These are phyloP conservation scores for Cryptotermes secundus DNA, from an alignment of 1,140 invertebrate species.

Conservation along the genomic window DNA sequence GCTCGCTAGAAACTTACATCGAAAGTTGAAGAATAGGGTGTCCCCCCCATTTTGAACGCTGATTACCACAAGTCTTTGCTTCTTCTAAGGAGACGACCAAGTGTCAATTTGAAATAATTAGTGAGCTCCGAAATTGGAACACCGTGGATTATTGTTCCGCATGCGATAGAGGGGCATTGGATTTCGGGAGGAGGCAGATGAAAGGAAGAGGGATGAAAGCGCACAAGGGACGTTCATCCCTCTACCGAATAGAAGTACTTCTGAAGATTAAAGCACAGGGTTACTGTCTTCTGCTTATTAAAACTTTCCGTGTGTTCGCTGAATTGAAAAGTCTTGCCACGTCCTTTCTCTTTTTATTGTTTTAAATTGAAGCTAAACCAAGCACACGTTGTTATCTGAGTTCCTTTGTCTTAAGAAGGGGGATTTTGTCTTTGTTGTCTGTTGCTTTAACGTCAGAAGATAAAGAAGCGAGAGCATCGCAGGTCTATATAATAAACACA, in stretches of 20 bases:
- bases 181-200: not conserved
- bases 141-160: constrained; percentile 23
- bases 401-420: not conserved
- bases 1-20: not conserved
- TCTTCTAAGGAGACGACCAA: not conserved
- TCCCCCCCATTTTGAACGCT: not conserved
- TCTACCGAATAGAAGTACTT: not conserved
- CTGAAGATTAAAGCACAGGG: constrained; percentile 18
- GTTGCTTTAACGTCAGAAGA: too few species aligned
- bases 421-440: not conserved
- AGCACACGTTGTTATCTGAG: not conserved
- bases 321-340: constrained; percentile 21
- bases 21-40: not conserved
- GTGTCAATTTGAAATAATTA: constrained; percentile 27
- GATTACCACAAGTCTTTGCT: constrained; percentile 11
- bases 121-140: constrained; percentile 18
- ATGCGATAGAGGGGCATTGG: not conserved
- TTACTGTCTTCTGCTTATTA: not conserved
- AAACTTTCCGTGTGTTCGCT: constrained; percentile 22
- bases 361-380: not conserved
- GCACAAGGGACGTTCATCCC: not conserved
- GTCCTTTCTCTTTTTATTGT: not conserved
- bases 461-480: too few species aligned
- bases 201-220: not conserved
- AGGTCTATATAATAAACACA: too few species aligned